A percentile compares a stretch with the other conserved stretches of the same genome.
Conservation (phyloP, 2,113 vertebrate genomes). For the Sula dactylatra region DNA sequence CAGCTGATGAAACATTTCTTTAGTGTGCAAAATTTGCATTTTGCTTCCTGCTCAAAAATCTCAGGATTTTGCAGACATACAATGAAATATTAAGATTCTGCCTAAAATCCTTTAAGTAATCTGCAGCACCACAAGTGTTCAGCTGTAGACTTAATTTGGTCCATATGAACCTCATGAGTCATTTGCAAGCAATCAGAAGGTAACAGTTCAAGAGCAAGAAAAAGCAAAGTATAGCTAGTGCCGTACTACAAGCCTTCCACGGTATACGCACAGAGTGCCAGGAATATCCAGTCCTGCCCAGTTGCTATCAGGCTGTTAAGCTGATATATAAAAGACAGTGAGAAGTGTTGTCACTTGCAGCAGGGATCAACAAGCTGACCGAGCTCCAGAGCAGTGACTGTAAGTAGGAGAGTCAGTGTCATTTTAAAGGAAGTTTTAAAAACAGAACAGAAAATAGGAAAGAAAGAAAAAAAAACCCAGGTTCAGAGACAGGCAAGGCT, state of each 20-base stretch:
- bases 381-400: background rate
- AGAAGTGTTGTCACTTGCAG: constrained; percentile 56
- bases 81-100: background rate
- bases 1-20: background rate
- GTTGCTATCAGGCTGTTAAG: constrained; percentile 53
- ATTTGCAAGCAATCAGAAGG: background rate
- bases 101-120: background rate
- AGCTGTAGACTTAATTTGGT: background rate
- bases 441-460: background rate
- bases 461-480: background rate
- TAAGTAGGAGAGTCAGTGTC: background rate
- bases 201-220: background rate
- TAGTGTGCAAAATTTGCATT: background rate
- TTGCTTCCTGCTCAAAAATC: background rate
- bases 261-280: background rate
- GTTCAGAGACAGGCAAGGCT: background rate
- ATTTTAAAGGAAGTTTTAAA: background rate
- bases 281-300: constrained; percentile 12
- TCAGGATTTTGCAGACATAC: background rate
- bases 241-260: background rate
- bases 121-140: background rate
- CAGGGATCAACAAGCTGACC: constrained; percentile 24
- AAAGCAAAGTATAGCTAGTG: background rate
- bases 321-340: constrained; percentile 44
- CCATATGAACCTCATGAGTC: background rate